Conservation (phyloP, 2,113 vertebrate genomes). For the Pomatostomus ruficeps region DNA sequence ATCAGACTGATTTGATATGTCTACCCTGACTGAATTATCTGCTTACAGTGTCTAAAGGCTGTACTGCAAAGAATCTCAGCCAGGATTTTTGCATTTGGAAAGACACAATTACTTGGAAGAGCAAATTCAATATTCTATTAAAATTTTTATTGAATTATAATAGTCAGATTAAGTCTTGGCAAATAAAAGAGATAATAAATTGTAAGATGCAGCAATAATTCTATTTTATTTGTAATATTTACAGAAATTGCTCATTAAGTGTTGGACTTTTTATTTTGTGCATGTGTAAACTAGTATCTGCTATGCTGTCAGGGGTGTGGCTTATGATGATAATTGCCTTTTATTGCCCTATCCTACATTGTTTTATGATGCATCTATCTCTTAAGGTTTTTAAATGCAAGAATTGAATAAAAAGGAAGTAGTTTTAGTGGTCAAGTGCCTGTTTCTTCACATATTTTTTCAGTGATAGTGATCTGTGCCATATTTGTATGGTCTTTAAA, state of each 20-base stretch:
- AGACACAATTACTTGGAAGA: not conserved
- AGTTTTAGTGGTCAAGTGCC: not conserved
- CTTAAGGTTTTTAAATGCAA: not conserved
- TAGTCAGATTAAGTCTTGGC: conserved; percentile 25
- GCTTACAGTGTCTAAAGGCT: not conserved
- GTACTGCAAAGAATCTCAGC: not conserved
- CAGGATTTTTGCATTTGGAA: not conserved
- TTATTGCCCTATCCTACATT: not conserved
- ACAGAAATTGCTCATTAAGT: not conserved
- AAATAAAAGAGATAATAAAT: conserved; percentile 16
- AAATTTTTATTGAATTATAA: not conserved
- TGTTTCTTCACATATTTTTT: not conserved
- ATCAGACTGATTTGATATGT: not conserved
- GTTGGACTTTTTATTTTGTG: not conserved
- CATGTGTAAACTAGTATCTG: not conserved
- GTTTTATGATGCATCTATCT: not conserved
- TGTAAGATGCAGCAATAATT: not conserved
- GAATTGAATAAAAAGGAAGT: not conserved
- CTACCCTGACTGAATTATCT: not conserved
- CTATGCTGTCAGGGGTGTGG: not conserved
- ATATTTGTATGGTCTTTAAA: not conserved
- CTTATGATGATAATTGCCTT: not conserved
- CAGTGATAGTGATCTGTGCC: not conserved
- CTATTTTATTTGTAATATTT: not conserved
- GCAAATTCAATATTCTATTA: not conserved